Percentiles rank a stretch among this genome's conserved stretches.
These are phyloP conservation scores for Dasyornis broadbenti DNA, from an alignment of 2,113 vertebrate species.

Conservation along the genomic window DNA sequence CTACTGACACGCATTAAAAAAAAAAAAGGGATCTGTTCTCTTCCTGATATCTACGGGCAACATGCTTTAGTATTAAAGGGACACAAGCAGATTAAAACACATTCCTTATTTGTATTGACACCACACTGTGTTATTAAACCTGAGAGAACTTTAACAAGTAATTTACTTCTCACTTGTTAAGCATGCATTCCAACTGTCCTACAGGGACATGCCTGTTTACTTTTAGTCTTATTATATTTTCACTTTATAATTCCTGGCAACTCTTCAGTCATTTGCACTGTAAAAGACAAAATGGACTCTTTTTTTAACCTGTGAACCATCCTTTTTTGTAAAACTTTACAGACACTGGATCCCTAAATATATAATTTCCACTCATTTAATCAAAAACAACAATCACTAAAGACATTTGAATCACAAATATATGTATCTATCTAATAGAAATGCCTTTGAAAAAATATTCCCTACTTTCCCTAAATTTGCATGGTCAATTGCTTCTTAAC, in stretches of 20 bases:
- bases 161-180: conserved; percentile 57
- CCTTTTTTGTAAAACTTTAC: not conserved
- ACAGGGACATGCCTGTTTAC: conserved; percentile 6
- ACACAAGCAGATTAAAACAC: conserved; percentile 55
- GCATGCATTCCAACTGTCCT: conserved; percentile 39
- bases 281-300: not conserved
- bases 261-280: not conserved
- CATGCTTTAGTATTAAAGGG: conserved; percentile 38
- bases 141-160: conserved; percentile 60
- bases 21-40: conserved; percentile 11
- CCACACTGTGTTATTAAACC: conserved; percentile 66
- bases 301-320: not conserved
- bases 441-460: not conserved
- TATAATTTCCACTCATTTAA: not conserved
- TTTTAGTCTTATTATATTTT: conserved; percentile 28
- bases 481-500: not conserved
- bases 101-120: conserved; percentile 54
- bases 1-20: conserved; percentile 38
- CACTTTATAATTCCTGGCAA: conserved; percentile 21
- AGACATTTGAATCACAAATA: not conserved
- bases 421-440: not conserved
- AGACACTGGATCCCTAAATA: not conserved
- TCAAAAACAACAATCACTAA: not conserved
- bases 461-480: not conserved
- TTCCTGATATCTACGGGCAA: conserved; percentile 30